phyloP scores from a whole-genome alignment of 2,797 vertebrate species.

The Phrynocephalus forsythii region DNA sequence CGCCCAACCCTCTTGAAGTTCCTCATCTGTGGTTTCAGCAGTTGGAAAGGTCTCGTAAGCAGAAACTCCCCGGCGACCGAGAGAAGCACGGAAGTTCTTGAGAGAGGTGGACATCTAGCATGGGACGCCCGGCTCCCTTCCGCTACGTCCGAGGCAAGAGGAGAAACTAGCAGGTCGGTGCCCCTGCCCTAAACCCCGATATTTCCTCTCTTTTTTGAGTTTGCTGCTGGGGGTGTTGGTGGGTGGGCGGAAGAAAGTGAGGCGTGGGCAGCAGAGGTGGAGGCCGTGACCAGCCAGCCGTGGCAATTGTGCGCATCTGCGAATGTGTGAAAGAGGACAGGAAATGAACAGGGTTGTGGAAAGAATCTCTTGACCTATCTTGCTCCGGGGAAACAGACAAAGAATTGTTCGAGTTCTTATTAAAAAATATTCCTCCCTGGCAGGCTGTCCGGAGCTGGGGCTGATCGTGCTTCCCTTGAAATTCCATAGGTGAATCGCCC shows the following conservation, averaged over 20 bases:
- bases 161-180: neutral
- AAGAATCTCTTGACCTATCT: neutral
- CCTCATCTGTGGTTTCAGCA: slow-evolving; percentile 23
- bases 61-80: neutral
- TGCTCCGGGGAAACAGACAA: no score
- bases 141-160: no score
- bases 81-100: neutral
- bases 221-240: no score
- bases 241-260: no score
- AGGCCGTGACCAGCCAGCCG: no score
- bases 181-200: no score
- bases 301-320: no score
- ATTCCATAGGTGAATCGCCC: no score
- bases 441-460: no score
- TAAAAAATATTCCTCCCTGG: no score
- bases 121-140: fast-evolving
- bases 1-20: neutral
- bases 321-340: neutral
- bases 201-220: neutral
- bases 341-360: neutral
- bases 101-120: neutral
- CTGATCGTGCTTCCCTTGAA: neutral
- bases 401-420: no score
- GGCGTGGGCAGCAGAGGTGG: no score
- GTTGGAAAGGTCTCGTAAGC: neutral